Evolutionary conservation across 2,888 invertebrate species (phyloP).

Genomic region (Ypsolopha sequella): DNA sequence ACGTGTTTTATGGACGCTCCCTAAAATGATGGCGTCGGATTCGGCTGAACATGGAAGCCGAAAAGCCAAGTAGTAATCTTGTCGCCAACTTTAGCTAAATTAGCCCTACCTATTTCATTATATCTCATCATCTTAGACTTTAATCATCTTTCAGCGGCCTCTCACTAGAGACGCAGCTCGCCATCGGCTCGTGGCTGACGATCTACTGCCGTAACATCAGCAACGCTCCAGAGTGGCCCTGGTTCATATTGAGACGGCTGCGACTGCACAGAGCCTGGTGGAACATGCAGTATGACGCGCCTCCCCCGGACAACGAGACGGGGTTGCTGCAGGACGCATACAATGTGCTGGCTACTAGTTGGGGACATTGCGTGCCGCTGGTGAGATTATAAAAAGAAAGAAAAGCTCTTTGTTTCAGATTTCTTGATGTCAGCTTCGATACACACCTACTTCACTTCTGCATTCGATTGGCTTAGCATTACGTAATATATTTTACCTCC

Average conservation of each 20-base stretch:
- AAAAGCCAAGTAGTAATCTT: too few species aligned
- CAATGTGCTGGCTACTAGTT: constrained; percentile 36
- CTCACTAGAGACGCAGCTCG: constrained; percentile 34
- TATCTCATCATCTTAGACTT: neutral
- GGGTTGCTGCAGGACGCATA: constrained; percentile 25
- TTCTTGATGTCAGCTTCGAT: too few species aligned
- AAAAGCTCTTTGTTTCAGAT: too few species aligned
- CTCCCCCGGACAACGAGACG: constrained; percentile 22
- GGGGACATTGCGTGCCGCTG: constrained; percentile 57
- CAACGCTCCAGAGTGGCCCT: constrained; percentile 19
- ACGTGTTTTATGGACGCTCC: too few species aligned
- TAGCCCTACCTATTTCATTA: neutral
- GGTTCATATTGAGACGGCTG: constrained; percentile 33
- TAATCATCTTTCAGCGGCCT: constrained; percentile 33
- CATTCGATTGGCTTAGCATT: too few species aligned
- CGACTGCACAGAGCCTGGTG: constrained; percentile 41
- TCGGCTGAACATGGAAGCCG: too few species aligned
- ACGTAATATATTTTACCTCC: too few species aligned
- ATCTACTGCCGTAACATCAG: constrained; percentile 7
- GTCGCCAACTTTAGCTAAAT: too few species aligned
- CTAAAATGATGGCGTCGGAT: too few species aligned
- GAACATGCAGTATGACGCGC: constrained; percentile 25
- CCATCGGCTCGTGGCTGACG: constrained; percentile 37
- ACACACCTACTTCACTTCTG: too few species aligned
- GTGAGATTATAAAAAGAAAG: constrained; percentile 25